These are phyloP conservation scores for Mythimna impura DNA, from an alignment of 2,888 invertebrate genomes.

Conservation along the genomic window DNA sequence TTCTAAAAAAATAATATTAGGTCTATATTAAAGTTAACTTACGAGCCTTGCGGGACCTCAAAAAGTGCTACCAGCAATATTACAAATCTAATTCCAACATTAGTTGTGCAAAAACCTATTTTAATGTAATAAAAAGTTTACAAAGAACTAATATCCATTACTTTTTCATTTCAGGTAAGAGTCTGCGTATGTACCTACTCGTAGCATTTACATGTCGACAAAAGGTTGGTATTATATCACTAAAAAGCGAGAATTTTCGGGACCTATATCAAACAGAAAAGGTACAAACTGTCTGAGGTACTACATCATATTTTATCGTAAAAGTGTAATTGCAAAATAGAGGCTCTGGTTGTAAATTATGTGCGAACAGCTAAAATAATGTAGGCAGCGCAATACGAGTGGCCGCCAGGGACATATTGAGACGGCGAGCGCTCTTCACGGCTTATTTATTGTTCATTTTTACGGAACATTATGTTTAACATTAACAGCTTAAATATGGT, in stretches of 20 bases:
- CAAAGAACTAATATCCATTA: conserved; percentile 39
- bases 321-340: conserved; percentile 71
- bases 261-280: conserved; percentile 49
- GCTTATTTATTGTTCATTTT: conserved; percentile 70
- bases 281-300: conserved; percentile 50
- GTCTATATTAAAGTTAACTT: conserved; percentile 10
- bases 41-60: conserved; percentile 7
- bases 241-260: conserved; percentile 37
- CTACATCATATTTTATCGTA: conserved; percentile 59
- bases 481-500: conserved; percentile 2
- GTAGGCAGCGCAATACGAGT: conserved; percentile 72
- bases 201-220: conserved; percentile 38
- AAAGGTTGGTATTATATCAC: conserved; percentile 51
- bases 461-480: conserved; percentile 15
- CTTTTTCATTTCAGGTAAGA: conserved; percentile 63
- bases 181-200: conserved; percentile 9
- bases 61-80: conserved; percentile 1
- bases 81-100: conserved; percentile 31
- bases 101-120: conserved; percentile 20
- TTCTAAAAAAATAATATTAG: conserved; percentile 6
- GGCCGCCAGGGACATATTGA: conserved; percentile 77
- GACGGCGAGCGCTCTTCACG: conserved; percentile 66
- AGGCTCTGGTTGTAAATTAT: conserved; percentile 76
- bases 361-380: conserved; percentile 76
- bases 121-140: conserved; percentile 41